Conservation (phyloP, 2,797 vertebrate genomes). For the Hippoglossus hippoglossus region DNA sequence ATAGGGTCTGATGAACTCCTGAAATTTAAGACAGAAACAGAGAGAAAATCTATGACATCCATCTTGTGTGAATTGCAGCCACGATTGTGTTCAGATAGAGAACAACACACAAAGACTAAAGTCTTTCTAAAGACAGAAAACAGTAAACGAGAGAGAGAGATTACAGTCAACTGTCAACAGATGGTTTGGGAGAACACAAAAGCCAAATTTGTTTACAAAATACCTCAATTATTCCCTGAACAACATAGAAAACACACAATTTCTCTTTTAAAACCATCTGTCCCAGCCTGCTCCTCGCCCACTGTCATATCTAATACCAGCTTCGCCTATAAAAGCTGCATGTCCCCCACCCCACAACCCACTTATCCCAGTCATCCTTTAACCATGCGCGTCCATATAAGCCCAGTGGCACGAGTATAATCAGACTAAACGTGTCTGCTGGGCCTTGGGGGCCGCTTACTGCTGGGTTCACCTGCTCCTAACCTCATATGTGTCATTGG, state of each 20-base stretch:
- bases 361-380: constrained; percentile 18
- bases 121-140: constrained; percentile 13
- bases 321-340: not conserved
- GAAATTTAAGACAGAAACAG: too few species aligned
- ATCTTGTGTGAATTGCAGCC: not conserved
- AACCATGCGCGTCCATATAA: constrained; percentile 7
- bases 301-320: not conserved
- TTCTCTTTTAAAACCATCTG: constrained; percentile 21
- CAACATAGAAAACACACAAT: not conserved
- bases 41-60: not conserved
- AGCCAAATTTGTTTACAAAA: too few species aligned
- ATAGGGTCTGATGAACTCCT: too few species aligned
- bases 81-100: not conserved
- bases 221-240: not conserved
- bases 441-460: constrained; percentile 4
- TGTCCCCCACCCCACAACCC: not conserved
- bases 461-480: constrained; percentile 5
- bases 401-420: constrained; percentile 6
- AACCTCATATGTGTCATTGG: constrained; percentile 26
- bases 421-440: constrained; percentile 24
- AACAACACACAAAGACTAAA: not conserved
- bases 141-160: too few species aligned
- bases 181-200: too few species aligned
- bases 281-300: not conserved
- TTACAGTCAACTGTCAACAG: too few species aligned